phyloP scores from a whole-genome alignment of 1,140 invertebrate species.

The Drosophila persimilis region DNA sequence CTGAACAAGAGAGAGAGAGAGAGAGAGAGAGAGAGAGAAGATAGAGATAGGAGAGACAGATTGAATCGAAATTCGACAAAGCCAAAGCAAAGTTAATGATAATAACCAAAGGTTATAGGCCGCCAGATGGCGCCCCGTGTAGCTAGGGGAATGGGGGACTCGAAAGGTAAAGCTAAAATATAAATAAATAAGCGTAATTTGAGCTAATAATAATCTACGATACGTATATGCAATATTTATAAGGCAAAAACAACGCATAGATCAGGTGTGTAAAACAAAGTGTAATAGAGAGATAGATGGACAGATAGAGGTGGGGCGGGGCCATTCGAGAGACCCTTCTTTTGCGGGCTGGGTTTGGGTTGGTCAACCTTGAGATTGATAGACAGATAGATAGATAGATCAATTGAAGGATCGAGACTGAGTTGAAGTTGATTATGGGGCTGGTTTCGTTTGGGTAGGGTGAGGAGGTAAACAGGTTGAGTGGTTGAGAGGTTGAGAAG shows the following conservation, averaged over 20 bases:
- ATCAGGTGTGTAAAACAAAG: conserved; percentile 36
- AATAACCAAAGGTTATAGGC: conserved; percentile 7
- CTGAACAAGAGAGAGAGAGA: conserved; percentile 15
- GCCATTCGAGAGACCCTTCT: conserved; percentile 22
- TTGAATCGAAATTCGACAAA: conserved; percentile 19
- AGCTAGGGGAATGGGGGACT: neutral
- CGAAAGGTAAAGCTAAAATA: conserved; percentile 15
- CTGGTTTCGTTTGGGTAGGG: conserved; percentile 12
- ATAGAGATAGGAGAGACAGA: conserved; percentile 21
- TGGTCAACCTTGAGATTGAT: too few relatives aligned
- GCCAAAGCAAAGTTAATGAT: conserved; percentile 34
- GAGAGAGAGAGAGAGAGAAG: neutral
- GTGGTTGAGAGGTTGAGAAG: conserved; percentile 38
- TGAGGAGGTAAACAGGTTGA: neutral
- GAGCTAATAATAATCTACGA: conserved; percentile 36
- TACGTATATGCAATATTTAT: conserved; percentile 44
- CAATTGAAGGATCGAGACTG: conserved; percentile 19
- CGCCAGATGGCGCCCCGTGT: too few relatives aligned
- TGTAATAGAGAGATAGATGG: conserved; percentile 18
- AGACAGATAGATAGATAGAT: too few relatives aligned
- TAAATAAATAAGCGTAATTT: conserved; percentile 26
- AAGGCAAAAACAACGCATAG: conserved; percentile 41
- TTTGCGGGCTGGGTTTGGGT: too few relatives aligned
- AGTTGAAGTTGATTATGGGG: conserved; percentile 22
- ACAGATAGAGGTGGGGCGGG: conserved; percentile 17